Percentiles rank a stretch among this genome's conserved stretches.
These are phyloP conservation scores for Aporophyla lueneburgensis DNA, from an alignment of 2,888 invertebrate species.

Conservation along the genomic window DNA sequence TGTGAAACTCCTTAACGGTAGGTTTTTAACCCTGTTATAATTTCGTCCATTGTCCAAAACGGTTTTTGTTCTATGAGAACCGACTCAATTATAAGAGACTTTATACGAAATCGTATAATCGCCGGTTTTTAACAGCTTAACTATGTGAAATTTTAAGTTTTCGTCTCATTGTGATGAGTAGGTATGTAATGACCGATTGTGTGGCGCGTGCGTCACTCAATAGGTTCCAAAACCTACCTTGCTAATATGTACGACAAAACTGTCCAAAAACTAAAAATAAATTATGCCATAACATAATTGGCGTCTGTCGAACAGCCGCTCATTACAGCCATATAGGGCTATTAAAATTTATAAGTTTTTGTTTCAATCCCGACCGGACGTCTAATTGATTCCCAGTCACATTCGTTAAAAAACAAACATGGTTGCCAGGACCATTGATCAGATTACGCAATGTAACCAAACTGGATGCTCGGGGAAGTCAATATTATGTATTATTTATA, in stretches of 20 bases:
- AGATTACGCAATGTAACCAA: constrained; percentile 88
- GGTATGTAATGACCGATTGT: constrained; percentile 75
- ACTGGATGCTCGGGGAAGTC: constrained; percentile 86
- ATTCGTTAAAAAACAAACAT: constrained; percentile 78
- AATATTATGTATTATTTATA: constrained; percentile 85
- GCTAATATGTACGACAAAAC: constrained; percentile 51
- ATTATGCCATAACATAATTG: constrained; percentile 45
- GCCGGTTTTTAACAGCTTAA: constrained; percentile 88
- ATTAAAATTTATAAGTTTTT: constrained; percentile 77
- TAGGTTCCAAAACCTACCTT: constrained; percentile 24
- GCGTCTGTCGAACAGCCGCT: constrained; percentile 74
- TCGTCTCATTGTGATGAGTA: constrained; percentile 85
- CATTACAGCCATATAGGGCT: constrained; percentile 75
- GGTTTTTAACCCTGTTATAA: constrained; percentile 87
- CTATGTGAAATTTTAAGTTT: constrained; percentile 88
- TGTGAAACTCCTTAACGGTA: constrained; percentile 87
- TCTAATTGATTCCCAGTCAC: constrained; percentile 85
- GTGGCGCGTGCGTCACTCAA: constrained; percentile 52
- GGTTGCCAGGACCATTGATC: constrained; percentile 87
- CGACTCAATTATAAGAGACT: constrained; percentile 86
- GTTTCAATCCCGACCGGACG: constrained; percentile 77
- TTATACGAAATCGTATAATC: constrained; percentile 89
- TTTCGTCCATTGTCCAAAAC: constrained; percentile 89
- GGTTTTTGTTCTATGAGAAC: constrained; percentile 89
- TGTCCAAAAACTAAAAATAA: constrained; percentile 52